Base-by-base conservation (phyloP, 2,113 vertebrate species). In the Anser cygnoides region DNA sequence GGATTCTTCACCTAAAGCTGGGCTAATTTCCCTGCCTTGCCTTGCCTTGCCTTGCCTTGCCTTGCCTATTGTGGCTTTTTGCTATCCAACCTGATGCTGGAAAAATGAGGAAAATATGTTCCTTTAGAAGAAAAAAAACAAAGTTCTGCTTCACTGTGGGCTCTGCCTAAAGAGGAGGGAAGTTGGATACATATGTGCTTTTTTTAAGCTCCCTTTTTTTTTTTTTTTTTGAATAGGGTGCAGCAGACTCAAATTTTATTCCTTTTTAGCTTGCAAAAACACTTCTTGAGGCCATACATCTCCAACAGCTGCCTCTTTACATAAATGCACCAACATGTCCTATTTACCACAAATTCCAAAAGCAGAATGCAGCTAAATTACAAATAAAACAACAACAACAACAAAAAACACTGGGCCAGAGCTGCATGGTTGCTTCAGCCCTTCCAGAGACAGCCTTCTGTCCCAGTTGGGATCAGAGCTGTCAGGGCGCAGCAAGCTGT, bases 361-460 rank as follows among this genome's bases (percentile, higher is more conserved):
- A 77, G 37, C 29, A 74, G 29, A 91, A 87, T 21, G 20, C 16
- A 77, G 29, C 50, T 77, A 49, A 83, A 76, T 92, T 90, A 66
- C 74, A 83, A 73, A 70, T 10, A 12, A 11, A 87, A 49, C 5
- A 18, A 75, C 49, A 44, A 59, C 15, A 61, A 23, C n/a, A 46
- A 79, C 61, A 59, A 71, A 73, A 49, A 8, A 11, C 7, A 8
- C 33, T 28, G 41, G 26, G 5, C 54, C 26, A 13, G 12, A 83
- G 21, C 26, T 68, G 33, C 22, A 8, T 0, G 0, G 5, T 39
- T 19, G 16, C 15, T 44, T 80, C 49, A 73, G 6, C 8, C 23
- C 9, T 19, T 78, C 20, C 33, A 23, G 33, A 66, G 20, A 12
- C 2, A 59, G 10, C 11, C 17, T 44, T 49, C 49, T 6, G 41